Conservation (phyloP, 2,797 vertebrate species). For the Hydrolagus colliei region DNA sequence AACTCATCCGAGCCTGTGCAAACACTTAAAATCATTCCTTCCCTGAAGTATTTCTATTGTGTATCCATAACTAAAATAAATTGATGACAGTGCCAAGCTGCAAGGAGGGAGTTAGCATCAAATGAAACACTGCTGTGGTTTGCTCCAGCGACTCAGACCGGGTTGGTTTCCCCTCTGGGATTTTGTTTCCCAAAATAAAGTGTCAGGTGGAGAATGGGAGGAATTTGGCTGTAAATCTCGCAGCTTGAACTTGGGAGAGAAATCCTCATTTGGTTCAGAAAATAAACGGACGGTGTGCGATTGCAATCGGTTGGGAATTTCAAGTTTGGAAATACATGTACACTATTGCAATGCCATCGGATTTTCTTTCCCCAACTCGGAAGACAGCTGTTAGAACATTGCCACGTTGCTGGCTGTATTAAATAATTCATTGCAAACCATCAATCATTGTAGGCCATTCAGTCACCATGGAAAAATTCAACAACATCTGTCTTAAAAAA, state of each 20-base stretch:
- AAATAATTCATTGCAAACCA: background rate
- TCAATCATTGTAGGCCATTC: background rate
- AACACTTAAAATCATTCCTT: background rate
- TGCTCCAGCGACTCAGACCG: background rate
- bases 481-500: background rate
- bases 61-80: background rate
- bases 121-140: background rate
- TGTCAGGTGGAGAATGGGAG: background rate
- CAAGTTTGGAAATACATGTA: too few species aligned
- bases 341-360: too few species aligned
- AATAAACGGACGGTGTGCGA: too few species aligned
- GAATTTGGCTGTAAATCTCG: background rate
- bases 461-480: background rate
- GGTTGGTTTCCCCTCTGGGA: background rate
- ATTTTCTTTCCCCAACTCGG: too few species aligned
- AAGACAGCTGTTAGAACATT: background rate
- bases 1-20: background rate
- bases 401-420: background rate
- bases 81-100: background rate
- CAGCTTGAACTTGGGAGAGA: background rate
- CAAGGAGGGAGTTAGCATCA: background rate
- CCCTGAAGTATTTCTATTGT: background rate
- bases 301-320: background rate
- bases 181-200: background rate
- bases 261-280: background rate